These are phyloP conservation scores for Eudorcas thomsonii DNA, from an alignment of 2,113 vertebrate species.

Conservation along the genomic window DNA sequence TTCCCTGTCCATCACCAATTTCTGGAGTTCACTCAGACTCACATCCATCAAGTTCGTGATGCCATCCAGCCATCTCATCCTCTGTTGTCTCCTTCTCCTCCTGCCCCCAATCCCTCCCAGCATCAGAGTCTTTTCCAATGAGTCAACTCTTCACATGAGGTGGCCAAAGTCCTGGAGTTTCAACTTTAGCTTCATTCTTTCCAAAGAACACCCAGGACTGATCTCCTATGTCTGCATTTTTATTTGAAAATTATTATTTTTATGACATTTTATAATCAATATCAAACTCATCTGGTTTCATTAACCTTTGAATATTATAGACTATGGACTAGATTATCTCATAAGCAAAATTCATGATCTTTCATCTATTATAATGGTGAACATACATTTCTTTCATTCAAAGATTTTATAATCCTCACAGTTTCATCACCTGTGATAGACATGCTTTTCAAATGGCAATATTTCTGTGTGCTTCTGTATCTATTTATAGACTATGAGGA, in stretches of 20 bases:
- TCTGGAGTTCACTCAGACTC: no score
- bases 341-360: background rate
- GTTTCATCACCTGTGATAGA: background rate
- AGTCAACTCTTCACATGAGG: no score
- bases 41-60: accelerated
- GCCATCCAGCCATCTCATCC: no score
- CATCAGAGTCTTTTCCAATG: no score
- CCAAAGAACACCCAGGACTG: no score
- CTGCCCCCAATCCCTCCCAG: no score
- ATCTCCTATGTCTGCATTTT: background rate
- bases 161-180: no score
- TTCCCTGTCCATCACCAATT: no score
- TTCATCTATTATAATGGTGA: background rate
- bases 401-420: background rate
- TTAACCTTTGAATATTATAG: background rate
- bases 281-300: background rate
- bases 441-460: background rate
- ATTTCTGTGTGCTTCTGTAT: background rate
- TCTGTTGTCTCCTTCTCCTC: no score
- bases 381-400: background rate
- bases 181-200: no score
- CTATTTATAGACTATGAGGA: background rate
- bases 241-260: background rate
- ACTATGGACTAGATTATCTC: background rate
- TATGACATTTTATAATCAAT: background rate